A percentile compares a stretch with the other conserved stretches of the same genome.
phyloP scores from a whole-genome alignment of 2,113 vertebrate species.

The Dendropsophus ebraccatus region DNA sequence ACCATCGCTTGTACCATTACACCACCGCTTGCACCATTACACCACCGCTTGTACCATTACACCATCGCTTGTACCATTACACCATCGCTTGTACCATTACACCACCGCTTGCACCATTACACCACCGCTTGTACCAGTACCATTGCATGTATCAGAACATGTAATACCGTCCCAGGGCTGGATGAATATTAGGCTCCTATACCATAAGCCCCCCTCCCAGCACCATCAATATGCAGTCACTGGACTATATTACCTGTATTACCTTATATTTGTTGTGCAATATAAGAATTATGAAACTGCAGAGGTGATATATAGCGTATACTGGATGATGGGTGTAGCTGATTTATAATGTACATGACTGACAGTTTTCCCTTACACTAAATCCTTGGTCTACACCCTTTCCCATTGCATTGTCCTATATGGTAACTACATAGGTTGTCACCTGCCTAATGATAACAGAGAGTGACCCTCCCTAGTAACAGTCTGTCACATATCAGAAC shows the following conservation, averaged over 20 bases:
- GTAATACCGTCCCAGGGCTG: too few species aligned
- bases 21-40: too few species aligned
- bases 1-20: too few species aligned
- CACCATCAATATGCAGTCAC: neutral
- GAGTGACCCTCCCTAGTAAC: constrained; percentile 29
- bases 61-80: too few species aligned
- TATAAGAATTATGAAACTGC: neutral
- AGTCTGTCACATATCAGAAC: neutral
- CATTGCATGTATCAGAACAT: too few species aligned
- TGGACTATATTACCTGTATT: too few species aligned
- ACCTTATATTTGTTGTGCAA: neutral
- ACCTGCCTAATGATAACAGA: constrained; percentile 32
- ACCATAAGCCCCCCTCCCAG: too few species aligned
- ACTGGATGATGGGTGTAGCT: constrained; percentile 6
- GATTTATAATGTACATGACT: constrained; percentile 8
- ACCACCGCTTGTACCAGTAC: too few species aligned
- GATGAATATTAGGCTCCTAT: too few species aligned
- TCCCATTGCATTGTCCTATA: neutral
- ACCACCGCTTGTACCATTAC: too few species aligned
- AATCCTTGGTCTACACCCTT: neutral
- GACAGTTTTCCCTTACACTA: neutral
- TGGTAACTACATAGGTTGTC: neutral
- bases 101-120: too few species aligned
- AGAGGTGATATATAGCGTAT: neutral
- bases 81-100: too few species aligned